These are phyloP conservation scores for Menura novaehollandiae DNA, from an alignment of 2,113 vertebrate genomes.

Conservation along the genomic window DNA sequence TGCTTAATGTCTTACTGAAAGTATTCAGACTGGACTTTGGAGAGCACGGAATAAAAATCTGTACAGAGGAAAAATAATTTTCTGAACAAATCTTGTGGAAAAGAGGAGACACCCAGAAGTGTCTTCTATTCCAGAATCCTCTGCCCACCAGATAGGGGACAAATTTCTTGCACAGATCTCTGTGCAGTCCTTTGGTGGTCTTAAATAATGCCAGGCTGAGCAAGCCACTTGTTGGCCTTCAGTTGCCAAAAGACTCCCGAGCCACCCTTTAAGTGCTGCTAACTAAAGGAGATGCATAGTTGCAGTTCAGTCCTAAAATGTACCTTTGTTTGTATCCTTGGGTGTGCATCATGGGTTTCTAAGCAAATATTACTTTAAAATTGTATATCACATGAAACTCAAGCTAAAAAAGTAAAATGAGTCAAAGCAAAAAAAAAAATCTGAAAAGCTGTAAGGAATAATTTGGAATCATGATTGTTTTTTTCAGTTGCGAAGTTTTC, in stretches of 20 bases:
- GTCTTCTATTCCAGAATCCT: neutral
- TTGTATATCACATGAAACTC: neutral
- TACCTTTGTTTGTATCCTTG: neutral
- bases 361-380: neutral
- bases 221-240: neutral
- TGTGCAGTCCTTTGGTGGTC: neutral
- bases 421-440: neutral
- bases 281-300: neutral
- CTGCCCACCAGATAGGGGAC: neutral
- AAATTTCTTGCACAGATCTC: neutral
- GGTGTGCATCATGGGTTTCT: neutral
- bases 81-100: neutral
- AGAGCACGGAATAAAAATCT: neutral
- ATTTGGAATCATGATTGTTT: neutral
- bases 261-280: neutral
- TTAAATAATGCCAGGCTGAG: neutral
- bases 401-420: neutral
- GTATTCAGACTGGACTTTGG: neutral
- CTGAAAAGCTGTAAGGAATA: neutral
- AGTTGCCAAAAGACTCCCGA: neutral
- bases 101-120: neutral
- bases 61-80: neutral
- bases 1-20: neutral
- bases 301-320: neutral
- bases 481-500: neutral